phyloP scores from a whole-genome alignment of 2,113 vertebrate genomes.

The Odocoileus hemionus region DNA sequence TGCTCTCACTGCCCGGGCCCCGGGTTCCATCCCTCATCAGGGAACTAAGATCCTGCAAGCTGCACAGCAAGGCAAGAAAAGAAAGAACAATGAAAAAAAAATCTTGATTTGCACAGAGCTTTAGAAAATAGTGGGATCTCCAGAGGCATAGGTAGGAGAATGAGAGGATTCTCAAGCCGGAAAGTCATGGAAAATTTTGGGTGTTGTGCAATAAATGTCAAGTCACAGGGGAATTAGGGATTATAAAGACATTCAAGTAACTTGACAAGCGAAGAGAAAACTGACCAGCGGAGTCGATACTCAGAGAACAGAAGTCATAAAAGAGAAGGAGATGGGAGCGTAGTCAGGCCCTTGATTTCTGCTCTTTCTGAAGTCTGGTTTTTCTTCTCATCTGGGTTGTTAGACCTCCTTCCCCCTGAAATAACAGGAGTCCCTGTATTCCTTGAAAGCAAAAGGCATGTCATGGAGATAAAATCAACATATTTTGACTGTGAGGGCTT shows the following conservation, averaged over 20 bases:
- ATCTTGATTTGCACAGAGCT: not conserved
- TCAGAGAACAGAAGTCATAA: not conserved
- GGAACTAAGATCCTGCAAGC: not conserved
- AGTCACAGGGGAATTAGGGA: not conserved
- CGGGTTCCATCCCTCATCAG: not conserved
- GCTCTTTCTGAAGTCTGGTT: not conserved
- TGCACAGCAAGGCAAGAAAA: accelerated
- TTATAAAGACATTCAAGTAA: not conserved
- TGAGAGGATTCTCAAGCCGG: not conserved
- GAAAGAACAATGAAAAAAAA: not conserved
- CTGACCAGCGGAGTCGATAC: not conserved
- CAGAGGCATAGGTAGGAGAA: not conserved
- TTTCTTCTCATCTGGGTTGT: not conserved
- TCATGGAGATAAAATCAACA: not conserved
- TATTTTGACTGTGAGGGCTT: not conserved
- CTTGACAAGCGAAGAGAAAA: not conserved
- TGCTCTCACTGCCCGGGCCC: not conserved
- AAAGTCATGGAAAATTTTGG: not conserved
- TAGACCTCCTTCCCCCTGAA: not conserved
- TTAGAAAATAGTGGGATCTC: not conserved
- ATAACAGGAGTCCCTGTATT: not conserved
- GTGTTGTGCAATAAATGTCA: not conserved
- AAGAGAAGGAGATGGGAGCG: not conserved
- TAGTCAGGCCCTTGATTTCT: not conserved
- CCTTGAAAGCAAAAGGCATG: not conserved